Evolutionary conservation across 2,888 invertebrate species (phyloP).

Genomic region (Anoplius nigerrimus): DNA sequence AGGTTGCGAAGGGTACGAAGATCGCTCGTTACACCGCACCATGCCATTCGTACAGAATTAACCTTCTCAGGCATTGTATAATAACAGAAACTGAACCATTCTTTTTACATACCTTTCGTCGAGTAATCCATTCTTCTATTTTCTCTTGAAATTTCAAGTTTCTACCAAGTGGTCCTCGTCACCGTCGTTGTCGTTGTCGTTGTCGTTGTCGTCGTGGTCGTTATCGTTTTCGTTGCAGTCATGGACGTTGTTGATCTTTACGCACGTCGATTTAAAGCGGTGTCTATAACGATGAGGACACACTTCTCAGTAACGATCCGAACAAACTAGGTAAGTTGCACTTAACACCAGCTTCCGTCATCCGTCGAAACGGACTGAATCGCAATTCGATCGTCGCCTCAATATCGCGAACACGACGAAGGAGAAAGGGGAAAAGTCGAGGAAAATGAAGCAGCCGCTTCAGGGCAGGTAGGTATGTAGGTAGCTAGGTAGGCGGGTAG

Average conservation of each 20-base stretch:
- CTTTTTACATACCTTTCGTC: constrained; percentile 58
- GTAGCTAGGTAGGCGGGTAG: no score
- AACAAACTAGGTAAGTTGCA: constrained; percentile 24
- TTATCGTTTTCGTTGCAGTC: not conserved
- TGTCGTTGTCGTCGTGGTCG: not conserved
- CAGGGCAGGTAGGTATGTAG: no score
- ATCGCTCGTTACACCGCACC: no score
- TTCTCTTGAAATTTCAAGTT: not conserved
- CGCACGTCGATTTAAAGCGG: not conserved
- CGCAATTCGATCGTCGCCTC: no score
- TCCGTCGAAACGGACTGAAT: not conserved
- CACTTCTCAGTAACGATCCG: not conserved
- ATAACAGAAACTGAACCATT: not conserved
- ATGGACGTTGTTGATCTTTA: constrained; percentile 1
- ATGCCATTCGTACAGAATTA: no score
- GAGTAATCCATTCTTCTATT: constrained; percentile 63
- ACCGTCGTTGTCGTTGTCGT: not conserved
- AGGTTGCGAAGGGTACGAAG: no score
- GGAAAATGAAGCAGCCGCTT: no score
- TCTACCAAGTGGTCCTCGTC: not conserved
- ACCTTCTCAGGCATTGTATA: no score
- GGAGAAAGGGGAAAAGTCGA: no score
- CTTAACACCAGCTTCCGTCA: constrained; percentile 36
- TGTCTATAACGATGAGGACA: not conserved
- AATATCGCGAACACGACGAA: no score